Percentiles rank a stretch among this genome's conserved stretches.
These are phyloP conservation scores for Psilopsiagon aymara DNA, from an alignment of 2,113 vertebrate genomes.

Conservation along the genomic window DNA sequence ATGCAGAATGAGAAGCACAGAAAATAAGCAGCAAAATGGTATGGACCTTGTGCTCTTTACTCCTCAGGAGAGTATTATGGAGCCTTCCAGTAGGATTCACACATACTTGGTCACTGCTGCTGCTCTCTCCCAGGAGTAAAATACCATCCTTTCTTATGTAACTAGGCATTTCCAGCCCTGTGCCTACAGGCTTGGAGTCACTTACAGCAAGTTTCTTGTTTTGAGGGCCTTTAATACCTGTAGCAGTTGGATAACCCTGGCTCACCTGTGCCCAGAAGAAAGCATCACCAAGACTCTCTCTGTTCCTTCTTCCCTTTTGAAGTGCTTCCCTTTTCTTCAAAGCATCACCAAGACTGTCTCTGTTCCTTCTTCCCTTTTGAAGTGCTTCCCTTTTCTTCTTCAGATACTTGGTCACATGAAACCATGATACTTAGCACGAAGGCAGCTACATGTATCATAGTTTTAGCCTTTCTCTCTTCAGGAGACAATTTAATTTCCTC, in stretches of 20 bases:
- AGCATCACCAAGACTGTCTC: background rate
- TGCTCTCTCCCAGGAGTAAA: background rate
- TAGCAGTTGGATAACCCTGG: background rate
- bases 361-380: background rate
- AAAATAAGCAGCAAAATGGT: background rate
- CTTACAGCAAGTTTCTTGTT: background rate
- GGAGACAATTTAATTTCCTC: background rate
- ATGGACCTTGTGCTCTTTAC: background rate
- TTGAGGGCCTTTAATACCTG: background rate
- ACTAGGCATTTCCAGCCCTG: background rate
- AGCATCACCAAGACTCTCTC: background rate
- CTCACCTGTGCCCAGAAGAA: background rate
- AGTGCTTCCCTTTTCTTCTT: background rate
- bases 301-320: background rate
- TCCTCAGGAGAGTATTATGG: background rate
- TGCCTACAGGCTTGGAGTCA: background rate
- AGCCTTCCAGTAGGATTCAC: background rate
- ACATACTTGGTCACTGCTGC: background rate
- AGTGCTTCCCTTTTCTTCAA: background rate
- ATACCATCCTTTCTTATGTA: background rate
- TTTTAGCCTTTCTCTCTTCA: background rate
- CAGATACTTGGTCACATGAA: background rate
- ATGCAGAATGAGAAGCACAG: background rate
- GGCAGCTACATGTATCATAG: background rate
- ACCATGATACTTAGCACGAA: background rate